These are phyloP conservation scores for Tipula lateralis DNA, from an alignment of 2,888 invertebrate genomes.

Conservation along the genomic window DNA sequence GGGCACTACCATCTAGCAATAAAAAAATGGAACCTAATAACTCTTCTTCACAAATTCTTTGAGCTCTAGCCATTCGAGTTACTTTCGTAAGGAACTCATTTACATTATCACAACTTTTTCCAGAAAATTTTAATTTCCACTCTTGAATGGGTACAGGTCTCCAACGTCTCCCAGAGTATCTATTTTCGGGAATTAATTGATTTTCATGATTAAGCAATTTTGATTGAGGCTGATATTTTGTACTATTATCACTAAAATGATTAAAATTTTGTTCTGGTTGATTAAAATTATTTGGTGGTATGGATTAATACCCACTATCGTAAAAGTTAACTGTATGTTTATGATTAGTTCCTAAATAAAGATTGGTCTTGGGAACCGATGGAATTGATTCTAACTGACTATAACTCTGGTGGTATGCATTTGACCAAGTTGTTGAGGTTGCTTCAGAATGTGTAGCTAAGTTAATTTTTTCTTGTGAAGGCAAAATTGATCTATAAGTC, in stretches of 20 bases:
- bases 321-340: not conserved
- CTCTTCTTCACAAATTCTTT: not conserved
- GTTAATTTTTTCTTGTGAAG: not conserved
- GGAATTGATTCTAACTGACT: not conserved
- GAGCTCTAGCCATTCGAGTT: not conserved
- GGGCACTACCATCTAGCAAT: not conserved
- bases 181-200: not conserved
- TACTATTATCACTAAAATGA: too few relatives aligned
- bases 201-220: not conserved
- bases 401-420: not conserved
- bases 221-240: too few relatives aligned
- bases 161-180: not conserved
- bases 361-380: not conserved
- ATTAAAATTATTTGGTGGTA: not conserved
- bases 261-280: too few relatives aligned
- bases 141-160: not conserved
- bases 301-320: not conserved
- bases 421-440: not conserved
- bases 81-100: not conserved
- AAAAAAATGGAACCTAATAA: not conserved
- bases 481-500: not conserved
- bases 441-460: not conserved
- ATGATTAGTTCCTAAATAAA: not conserved
- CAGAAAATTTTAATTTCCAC: conserved; percentile 19
- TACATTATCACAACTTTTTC: not conserved